Base-by-base conservation (phyloP, 2,888 invertebrate species). In the Melanargia galathea region DNA sequence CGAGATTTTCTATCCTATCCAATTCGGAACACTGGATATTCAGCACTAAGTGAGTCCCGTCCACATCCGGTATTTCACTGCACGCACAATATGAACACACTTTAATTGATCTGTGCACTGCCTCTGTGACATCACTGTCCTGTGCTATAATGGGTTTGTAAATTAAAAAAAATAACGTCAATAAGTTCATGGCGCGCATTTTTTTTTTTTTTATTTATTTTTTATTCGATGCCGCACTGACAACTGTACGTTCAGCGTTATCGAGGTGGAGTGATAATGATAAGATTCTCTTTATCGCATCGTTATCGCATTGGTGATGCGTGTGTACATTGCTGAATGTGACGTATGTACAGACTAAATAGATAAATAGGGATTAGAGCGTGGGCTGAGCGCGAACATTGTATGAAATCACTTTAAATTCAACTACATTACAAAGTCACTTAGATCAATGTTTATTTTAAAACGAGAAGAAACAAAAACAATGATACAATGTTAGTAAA, bases 251-350 rank as follows among this genome's bases (percentile, higher is more conserved):
- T 81, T 76, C 77, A 76, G 72, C 75, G 76, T 75, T 75, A 84
- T 87, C 81, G 82, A 76, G 78, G 77, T 75, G 73, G 78, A 87
- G 79, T 90, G 89, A 87, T 88, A 88, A 86, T 89, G 89, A 87
- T 88, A 89, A 86, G 80, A 79, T 81, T 76, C 76, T 77, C 83
- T 78, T 83, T 87, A 87, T 84, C 85, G 81, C 72, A 65, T 72
- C 75, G 77, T 84, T 88, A 88, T 87, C 87, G 79, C 75, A 75
- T 83, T 80, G 80, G 77, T 75, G 71, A 71, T 74, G 76, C 74
- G 75, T 83, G 79, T 84, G 81, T 82, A 81, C 81, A 78, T 83
- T 83, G 83, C 84, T 85, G 83, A 86, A 87, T 83, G 74, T 87
- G 86, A 87, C 86, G 85, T 81, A n/a, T n/a, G n/a, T n/a, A n/a